These are phyloP conservation scores for Corvus cornix DNA, from an alignment of 2,113 vertebrate genomes.

Conservation along the genomic window DNA sequence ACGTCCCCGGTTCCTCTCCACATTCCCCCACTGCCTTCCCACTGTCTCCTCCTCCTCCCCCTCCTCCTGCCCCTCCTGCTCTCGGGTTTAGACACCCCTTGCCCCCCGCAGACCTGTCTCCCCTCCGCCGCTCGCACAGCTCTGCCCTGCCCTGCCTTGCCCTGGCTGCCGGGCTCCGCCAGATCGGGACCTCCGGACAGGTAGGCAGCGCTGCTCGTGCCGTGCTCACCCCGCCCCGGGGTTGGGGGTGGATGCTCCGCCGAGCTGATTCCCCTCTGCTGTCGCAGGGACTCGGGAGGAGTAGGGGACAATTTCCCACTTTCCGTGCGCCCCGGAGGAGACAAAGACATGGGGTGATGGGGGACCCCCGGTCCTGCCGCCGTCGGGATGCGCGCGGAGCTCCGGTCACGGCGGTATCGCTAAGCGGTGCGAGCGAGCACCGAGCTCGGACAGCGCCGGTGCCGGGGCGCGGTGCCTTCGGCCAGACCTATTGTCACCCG, in stretches of 20 bases:
- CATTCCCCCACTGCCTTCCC: constrained; percentile 38
- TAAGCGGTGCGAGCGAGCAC: neutral
- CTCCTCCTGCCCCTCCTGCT: neutral
- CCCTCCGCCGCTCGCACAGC: neutral
- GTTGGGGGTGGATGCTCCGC: neutral
- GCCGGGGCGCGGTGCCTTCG: neutral
- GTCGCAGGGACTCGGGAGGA: neutral
- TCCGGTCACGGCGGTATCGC: neutral
- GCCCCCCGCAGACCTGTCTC: neutral
- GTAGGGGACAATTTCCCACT: neutral
- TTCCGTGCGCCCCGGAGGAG: neutral
- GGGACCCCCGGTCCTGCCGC: neutral
- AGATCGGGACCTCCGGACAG: neutral
- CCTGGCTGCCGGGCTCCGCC: neutral
- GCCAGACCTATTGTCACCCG: neutral
- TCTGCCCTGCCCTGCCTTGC: neutral
- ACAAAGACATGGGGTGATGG: neutral
- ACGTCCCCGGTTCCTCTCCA: neutral
- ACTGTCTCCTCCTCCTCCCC: constrained; percentile 23
- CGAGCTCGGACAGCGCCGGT: neutral
- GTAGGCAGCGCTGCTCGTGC: neutral
- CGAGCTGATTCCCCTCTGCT: neutral
- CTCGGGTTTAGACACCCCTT: neutral
- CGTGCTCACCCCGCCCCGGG: neutral
- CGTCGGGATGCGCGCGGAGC: neutral